Evolutionary conservation across 2,888 invertebrate species (phyloP).

Genomic region (Lordiphosa andalusiaca): DNA sequence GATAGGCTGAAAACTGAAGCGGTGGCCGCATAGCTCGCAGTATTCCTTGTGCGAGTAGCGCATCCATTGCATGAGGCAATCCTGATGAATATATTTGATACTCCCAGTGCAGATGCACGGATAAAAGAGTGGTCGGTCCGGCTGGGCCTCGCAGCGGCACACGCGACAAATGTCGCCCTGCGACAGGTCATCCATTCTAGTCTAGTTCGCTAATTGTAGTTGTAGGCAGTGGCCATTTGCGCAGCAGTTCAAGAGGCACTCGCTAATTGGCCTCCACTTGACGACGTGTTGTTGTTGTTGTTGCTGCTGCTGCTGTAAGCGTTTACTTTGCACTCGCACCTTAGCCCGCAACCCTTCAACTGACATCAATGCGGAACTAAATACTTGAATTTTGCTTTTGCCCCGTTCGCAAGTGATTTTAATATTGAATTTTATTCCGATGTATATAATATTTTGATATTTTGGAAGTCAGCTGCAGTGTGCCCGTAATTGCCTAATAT

Average conservation of each 20-base stretch:
- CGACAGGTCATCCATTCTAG: slow-evolving; percentile 78
- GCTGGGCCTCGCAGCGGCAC: slow-evolving; percentile 95
- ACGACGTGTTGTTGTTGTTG: slow-evolving; percentile 1
- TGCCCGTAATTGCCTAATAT: not conserved
- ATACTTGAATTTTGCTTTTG: too few species aligned
- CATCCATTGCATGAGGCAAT: slow-evolving; percentile 99
- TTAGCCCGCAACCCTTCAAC: too few species aligned
- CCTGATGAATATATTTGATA: slow-evolving; percentile 99
- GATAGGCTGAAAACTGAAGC: slow-evolving; percentile 98
- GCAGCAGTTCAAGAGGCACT: slow-evolving; percentile 16
- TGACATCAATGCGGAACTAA: too few species aligned
- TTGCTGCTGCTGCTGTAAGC: slow-evolving; percentile 13
- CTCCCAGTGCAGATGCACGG: slow-evolving; percentile 99
- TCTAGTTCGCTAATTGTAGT: not conserved
- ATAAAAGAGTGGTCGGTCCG: slow-evolving; percentile 96
- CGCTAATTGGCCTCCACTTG: slow-evolving; percentile 13
- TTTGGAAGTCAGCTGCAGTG: slow-evolving; percentile 3
- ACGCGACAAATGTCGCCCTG: slow-evolving; percentile 95
- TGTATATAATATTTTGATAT: too few species aligned
- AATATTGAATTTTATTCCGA: slow-evolving; percentile 1
- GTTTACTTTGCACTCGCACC: too few species aligned
- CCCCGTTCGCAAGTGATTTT: too few species aligned
- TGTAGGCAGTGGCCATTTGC: slow-evolving; percentile 31
- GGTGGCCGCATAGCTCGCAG: slow-evolving; percentile 98
- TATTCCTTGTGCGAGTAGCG: slow-evolving; percentile 99